Percentiles rank a stretch among this genome's conserved stretches.
These are phyloP conservation scores for Lipotes vexillifer DNA, from an alignment of 2,113 vertebrate species.

Conservation along the genomic window DNA sequence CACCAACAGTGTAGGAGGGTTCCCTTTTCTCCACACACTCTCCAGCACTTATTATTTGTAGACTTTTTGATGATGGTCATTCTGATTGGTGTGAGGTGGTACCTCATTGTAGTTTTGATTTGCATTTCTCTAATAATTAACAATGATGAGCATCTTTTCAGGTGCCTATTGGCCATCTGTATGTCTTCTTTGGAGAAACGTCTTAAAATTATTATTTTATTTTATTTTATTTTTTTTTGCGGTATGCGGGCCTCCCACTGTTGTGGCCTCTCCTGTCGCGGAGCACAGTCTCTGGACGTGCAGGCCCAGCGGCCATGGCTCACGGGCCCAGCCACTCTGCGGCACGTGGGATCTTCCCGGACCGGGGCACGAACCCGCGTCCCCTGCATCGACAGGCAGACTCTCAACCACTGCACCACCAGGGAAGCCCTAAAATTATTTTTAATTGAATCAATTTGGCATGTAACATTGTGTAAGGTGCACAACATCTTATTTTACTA, in stretches of 20 bases:
- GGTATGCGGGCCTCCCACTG: too few species aligned
- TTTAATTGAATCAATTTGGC: not conserved
- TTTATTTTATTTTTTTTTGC: too few species aligned
- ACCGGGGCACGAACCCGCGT: too few species aligned
- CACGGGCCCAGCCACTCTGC: too few species aligned
- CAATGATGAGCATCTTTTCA: not conserved
- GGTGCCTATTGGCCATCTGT: not conserved
- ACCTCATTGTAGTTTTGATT: not conserved
- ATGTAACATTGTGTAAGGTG: not conserved
- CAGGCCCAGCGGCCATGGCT: too few species aligned
- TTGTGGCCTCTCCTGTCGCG: too few species aligned
- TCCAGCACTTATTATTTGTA: not conserved
- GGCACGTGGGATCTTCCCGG: too few species aligned
- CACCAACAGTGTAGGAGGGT: not conserved
- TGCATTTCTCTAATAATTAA: not conserved
- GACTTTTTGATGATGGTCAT: not conserved
- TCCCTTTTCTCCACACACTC: not conserved
- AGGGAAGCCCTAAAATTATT: not conserved
- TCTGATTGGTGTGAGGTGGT: not conserved
- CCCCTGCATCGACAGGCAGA: too few species aligned
- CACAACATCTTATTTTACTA: not conserved
- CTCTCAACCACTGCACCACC: too few species aligned
- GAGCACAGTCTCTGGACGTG: too few species aligned
- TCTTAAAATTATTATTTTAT: too few species aligned
- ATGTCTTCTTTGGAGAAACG: too few species aligned